Percentiles rank a stretch among this genome's conserved stretches.
Conservation (phyloP, 1,140 invertebrate species). For the Leptopilina clavipes region DNA sequence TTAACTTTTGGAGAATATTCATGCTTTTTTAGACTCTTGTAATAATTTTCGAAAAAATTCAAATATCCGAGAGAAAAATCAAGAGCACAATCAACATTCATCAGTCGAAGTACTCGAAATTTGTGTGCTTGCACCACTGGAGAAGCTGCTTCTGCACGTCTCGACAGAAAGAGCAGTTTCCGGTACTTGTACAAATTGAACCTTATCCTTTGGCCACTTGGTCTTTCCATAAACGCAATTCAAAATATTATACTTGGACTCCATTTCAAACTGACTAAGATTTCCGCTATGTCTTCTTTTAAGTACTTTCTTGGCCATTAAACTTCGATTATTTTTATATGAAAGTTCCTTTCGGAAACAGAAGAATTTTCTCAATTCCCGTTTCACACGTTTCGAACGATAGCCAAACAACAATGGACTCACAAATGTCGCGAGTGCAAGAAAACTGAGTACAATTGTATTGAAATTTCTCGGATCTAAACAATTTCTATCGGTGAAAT, state of each 20-base stretch:
- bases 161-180: conserved; percentile 72
- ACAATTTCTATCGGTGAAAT: conserved; percentile 60
- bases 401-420: conserved; percentile 88
- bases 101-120: conserved; percentile 74
- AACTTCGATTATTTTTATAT: conserved; percentile 71
- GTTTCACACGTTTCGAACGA: conserved; percentile 83
- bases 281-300: conserved; percentile 66
- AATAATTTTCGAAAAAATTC: background rate
- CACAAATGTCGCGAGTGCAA: conserved; percentile 81
- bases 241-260: conserved; percentile 68
- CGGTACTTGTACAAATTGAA: conserved; percentile 72
- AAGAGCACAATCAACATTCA: conserved; percentile 60
- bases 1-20: too few relatives aligned
- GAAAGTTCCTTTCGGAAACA: conserved; percentile 71
- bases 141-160: conserved; percentile 75
- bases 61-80: conserved; percentile 29
- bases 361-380: conserved; percentile 80
- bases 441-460: conserved; percentile 78
- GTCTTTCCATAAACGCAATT: conserved; percentile 69
- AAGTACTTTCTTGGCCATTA: conserved; percentile 72
- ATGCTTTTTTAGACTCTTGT: too few relatives aligned
- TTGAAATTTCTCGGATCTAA: conserved; percentile 68
- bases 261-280: conserved; percentile 65
- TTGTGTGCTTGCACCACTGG: conserved; percentile 75
- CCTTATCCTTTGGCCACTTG: conserved; percentile 72